A percentile compares a stretch with the other conserved stretches of the same genome.
Conservation (phyloP, 2,888 invertebrate species). For the Cordilura impudica region DNA sequence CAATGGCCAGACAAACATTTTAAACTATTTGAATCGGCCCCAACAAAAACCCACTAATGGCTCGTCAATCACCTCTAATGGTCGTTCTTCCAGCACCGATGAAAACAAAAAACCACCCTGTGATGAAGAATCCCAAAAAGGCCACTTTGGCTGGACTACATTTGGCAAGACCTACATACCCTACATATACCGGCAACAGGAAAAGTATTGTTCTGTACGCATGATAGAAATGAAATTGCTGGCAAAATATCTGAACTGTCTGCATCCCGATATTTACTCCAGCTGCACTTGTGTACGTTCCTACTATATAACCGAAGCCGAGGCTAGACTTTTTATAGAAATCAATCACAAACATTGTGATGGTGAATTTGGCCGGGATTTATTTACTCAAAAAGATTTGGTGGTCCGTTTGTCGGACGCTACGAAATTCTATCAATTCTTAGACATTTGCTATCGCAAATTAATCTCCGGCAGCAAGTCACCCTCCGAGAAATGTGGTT, state of each 20-base stretch:
- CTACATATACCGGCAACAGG: slow-evolving; percentile 89
- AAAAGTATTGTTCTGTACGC: slow-evolving; percentile 94
- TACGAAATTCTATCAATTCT: slow-evolving; percentile 92
- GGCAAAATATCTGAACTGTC: slow-evolving; percentile 91
- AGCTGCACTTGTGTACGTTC: slow-evolving; percentile 94
- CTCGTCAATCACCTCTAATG: slow-evolving; percentile 52
- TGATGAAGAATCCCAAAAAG: slow-evolving; percentile 88
- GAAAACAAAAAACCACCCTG: slow-evolving; percentile 72
- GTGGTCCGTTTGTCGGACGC: slow-evolving; percentile 93
- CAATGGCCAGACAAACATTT: slow-evolving; percentile 80
- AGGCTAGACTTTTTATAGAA: slow-evolving; percentile 93
- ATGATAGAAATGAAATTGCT: slow-evolving; percentile 95
- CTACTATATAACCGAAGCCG: slow-evolving; percentile 94
- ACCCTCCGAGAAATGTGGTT: slow-evolving; percentile 89
- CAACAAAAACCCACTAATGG: slow-evolving; percentile 74
- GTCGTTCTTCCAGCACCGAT: slow-evolving; percentile 68
- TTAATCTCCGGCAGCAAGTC: slow-evolving; percentile 84
- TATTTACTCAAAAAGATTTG: slow-evolving; percentile 92
- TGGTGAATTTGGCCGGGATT: slow-evolving; percentile 91
- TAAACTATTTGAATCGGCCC: slow-evolving; percentile 81
- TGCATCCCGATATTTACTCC: slow-evolving; percentile 93
- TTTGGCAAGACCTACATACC: slow-evolving; percentile 92
- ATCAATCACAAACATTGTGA: slow-evolving; percentile 96
- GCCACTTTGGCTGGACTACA: slow-evolving; percentile 94
- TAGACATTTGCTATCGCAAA: slow-evolving; percentile 93